Percentiles rank a stretch among this genome's conserved stretches.
Conservation (phyloP, 2,888 invertebrate genomes). For the Caenorhabditis becei region DNA sequence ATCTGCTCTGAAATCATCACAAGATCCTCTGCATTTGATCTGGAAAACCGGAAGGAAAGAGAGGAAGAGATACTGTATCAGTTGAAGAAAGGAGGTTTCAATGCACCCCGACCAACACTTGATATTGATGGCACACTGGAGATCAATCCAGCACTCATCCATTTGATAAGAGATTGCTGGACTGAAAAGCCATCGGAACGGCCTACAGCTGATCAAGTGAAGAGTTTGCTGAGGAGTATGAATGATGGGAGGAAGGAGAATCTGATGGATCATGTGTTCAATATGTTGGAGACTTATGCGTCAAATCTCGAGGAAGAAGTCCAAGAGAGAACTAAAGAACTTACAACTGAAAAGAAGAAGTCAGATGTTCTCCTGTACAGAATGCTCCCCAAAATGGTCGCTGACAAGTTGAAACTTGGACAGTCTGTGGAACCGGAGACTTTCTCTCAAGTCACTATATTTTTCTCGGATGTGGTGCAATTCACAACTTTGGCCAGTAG, state of each 20-base stretch:
- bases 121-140: conserved; percentile 35
- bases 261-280: conserved; percentile 77
- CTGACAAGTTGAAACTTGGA: conserved; percentile 75
- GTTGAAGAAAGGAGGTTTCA: conserved; percentile 66
- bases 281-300: conserved; percentile 74
- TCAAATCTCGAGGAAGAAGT: conserved; percentile 72
- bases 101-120: conserved; percentile 63
- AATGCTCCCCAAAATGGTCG: conserved; percentile 73
- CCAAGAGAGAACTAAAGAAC: conserved; percentile 65
- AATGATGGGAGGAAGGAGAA: conserved; percentile 63
- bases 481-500: conserved; percentile 73
- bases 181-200: conserved; percentile 70
- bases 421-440: conserved; percentile 69
- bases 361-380: conserved; percentile 75
- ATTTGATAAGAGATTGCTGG: conserved; percentile 76
- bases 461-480: conserved; percentile 75
- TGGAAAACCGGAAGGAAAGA: conserved; percentile 57
- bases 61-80: conserved; percentile 67
- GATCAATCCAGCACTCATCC: conserved; percentile 52
- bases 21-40: conserved; percentile 55
- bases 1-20: conserved; percentile 67
- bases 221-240: conserved; percentile 51
- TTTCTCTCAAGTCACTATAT: conserved; percentile 72
- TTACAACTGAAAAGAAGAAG: conserved; percentile 78
- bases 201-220: conserved; percentile 66